Conservation (phyloP, 2,888 invertebrate species). For the Parnassius orleans region DNA sequence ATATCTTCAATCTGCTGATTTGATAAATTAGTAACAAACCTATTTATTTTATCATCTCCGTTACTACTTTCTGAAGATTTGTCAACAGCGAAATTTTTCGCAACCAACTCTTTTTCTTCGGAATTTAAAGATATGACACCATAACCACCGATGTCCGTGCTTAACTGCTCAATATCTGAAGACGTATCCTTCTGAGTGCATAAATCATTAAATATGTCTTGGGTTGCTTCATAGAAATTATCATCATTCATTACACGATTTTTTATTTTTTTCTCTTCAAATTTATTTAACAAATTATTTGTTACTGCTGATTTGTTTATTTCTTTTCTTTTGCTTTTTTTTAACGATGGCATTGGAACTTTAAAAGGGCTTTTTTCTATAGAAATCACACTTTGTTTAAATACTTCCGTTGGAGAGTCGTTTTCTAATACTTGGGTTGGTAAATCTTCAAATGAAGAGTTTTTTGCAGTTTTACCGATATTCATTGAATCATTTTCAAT, state of each 20-base stretch:
- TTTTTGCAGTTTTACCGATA: background rate
- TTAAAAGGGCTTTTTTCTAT: constrained; percentile 49
- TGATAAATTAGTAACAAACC: constrained; percentile 41
- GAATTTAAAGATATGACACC: background rate
- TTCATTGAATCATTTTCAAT: constrained; percentile 29
- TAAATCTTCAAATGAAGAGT: constrained; percentile 43
- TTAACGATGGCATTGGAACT: constrained; percentile 52
- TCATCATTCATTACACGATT: constrained; percentile 35
- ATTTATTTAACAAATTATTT: constrained; percentile 8
- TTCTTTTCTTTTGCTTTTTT: constrained; percentile 52
- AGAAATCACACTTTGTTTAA: background rate
- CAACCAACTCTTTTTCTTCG: constrained; percentile 1
- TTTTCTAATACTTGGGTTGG: constrained; percentile 52
- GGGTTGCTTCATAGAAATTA: constrained; percentile 62
- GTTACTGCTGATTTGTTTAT: background rate
- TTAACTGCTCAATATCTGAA: constrained; percentile 24
- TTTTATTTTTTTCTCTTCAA: constrained; percentile 22
- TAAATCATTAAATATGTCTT: constrained; percentile 62
- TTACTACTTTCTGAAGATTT: constrained; percentile 33
- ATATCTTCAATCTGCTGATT: constrained; percentile 43
- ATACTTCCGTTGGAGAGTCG: constrained; percentile 29
- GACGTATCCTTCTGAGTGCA: constrained; percentile 51
- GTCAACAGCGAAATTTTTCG: constrained; percentile 21
- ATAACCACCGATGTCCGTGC: constrained; percentile 11
- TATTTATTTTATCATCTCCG: constrained; percentile 38